A percentile compares a stretch with the other conserved stretches of the same genome.
Evolutionary conservation across 2,113 vertebrate species (phyloP).

Genomic region (Rattus norvegicus): GRCr8 NC_086022.1:82048501-82049000

Average conservation of each 20-base stretch:
- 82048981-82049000: slow-evolving; percentile 3
- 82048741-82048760: not conserved
- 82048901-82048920: not conserved
- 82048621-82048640: not conserved
- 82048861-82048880: slow-evolving; percentile 23
- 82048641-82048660: not conserved
- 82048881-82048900: not conserved
- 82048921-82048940: not conserved
- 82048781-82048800: slow-evolving; percentile 3
- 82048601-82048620: not conserved
- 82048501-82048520: too few relatives aligned
- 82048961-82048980: not conserved
- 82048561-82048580: not conserved
- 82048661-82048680: not conserved
- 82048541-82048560: not conserved
- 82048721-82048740: not conserved
- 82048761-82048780: not conserved
- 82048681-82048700: not conserved
- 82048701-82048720: not conserved
- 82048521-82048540: too few relatives aligned
- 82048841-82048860: slow-evolving; percentile 4
- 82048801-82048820: not conserved
- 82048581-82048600: not conserved
- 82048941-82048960: not conserved
- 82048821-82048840: slow-evolving; percentile 34